Evolutionary conservation across 2,113 vertebrate genomes (phyloP), one percentile per base, ranked within the genome.

Genomic region (Limanda limanda): DNA sequence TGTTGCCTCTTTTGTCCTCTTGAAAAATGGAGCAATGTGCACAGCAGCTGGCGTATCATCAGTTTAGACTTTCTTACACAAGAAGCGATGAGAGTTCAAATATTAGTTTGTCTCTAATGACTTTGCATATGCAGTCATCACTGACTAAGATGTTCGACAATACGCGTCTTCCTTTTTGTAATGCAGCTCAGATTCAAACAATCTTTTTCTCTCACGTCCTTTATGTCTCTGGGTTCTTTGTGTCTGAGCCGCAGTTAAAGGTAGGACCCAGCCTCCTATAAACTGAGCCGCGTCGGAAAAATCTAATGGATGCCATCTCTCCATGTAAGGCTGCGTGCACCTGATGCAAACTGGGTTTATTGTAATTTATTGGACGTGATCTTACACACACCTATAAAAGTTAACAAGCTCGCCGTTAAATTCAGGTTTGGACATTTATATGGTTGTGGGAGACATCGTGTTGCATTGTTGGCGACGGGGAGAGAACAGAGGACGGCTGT

Each of bases 371-470:
- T 84, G 65, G 72, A 81, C n/a, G 67, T 63, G 78, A 81, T 88
- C 84, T 63, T 76, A 55, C 66, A 78, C 76, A 48, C 82, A 58
- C 62, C 83, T 71, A 83, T 92, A 89, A 92, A 91, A 81, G 78
- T 88, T 93, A 89, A 91, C 87, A 89, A 69, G 84, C 72, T 66
- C 4, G 55, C 76, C 52, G 57, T 76, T 89, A 89, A 89, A 86
- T 57, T 60, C 76, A 10, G 73, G 72, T 82, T 57, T 76, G 79
- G 83, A 91, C 84, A 64, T 90, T 90, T 88, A 88, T 89, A 82
- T 70, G 88, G 89, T 80, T 83, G 83, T 31, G 60, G 51, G 52
- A 76, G 79, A 61, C 51, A 24, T 72, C 51, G 4, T 18, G 77
- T 68, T 71, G 79, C 64, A 54, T 56, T 27, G 62, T 51, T 15